A percentile compares a stretch with the other conserved stretches of the same genome.
These are phyloP conservation scores for Volucella zonaria DNA, from an alignment of 2,888 invertebrate genomes.

Conservation along the genomic window DNA sequence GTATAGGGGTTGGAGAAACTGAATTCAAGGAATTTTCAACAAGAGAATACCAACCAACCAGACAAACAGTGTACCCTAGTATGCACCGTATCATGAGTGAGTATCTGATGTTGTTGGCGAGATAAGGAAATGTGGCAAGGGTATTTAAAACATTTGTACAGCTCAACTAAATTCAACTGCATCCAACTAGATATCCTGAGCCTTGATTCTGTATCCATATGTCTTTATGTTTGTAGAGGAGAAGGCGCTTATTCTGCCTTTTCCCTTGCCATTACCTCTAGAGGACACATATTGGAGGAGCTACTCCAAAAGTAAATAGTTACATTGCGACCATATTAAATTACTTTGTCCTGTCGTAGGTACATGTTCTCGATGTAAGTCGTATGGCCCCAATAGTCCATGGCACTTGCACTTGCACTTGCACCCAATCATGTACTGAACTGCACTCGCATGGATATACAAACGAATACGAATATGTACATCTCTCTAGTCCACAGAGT, in stretches of 20 bases:
- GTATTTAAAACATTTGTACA: conserved; percentile 69
- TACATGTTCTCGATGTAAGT: conserved; percentile 4
- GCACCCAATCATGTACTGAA: conserved; percentile 39
- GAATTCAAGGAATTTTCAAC: conserved; percentile 49
- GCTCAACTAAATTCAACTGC: conserved; percentile 66
- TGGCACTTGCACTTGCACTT: conserved; percentile 38
- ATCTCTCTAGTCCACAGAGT: no score
- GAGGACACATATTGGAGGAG: conserved; percentile 27
- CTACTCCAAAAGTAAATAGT: conserved; percentile 63
- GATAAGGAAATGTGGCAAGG: conserved; percentile 25
- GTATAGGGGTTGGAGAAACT: no score
- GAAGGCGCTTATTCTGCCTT: not conserved
- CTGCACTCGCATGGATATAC: conserved; percentile 37
- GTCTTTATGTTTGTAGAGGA: conserved; percentile 35
- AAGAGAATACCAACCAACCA: conserved; percentile 28
- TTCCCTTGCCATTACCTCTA: conserved; percentile 18
- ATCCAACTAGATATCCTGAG: conserved; percentile 44
- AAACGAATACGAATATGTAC: no score
- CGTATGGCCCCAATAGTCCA: conserved; percentile 3
- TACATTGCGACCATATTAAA: conserved; percentile 69
- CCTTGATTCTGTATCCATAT: conserved; percentile 19
- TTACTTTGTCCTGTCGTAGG: conserved; percentile 61
- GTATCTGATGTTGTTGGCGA: conserved; percentile 50
- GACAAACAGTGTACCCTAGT: conserved; percentile 15
- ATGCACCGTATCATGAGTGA: conserved; percentile 3